Evolutionary conservation across 2,797 vertebrate species (phyloP).

Genomic region (Danio kyathit): DNA sequence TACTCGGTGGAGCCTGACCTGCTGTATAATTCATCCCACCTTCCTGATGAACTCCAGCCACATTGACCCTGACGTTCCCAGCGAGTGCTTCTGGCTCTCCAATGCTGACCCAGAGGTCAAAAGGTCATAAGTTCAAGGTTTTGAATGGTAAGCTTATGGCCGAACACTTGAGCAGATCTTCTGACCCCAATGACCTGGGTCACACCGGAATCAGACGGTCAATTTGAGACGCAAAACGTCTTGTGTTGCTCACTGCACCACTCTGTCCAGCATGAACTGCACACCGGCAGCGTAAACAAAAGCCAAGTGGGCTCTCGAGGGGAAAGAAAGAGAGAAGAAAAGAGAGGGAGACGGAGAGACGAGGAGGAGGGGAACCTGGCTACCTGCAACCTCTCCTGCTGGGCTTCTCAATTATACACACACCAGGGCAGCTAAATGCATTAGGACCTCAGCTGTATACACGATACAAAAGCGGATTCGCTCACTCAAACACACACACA

Average conservation of each 20-base stretch:
- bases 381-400: conserved; percentile 55
- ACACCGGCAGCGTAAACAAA: conserved; percentile 43
- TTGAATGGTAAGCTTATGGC: not conserved
- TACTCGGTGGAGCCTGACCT: conserved; percentile 29
- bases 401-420: conserved; percentile 55
- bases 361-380: conserved; percentile 32
- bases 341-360: conserved; percentile 14
- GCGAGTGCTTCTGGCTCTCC: conserved; percentile 7
- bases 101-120: conserved; percentile 50
- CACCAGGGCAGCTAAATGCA: conserved; percentile 60
- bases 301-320: conserved; percentile 43
- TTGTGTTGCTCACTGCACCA: conserved; percentile 38
- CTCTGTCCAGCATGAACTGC: conserved; percentile 35
- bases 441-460: conserved; percentile 52
- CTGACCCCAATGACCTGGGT: conserved; percentile 17
- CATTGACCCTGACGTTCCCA: not conserved
- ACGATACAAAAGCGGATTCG: conserved; percentile 31
- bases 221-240: not conserved
- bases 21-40: conserved; percentile 58
- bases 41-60: conserved; percentile 4
- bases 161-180: conserved; percentile 26
- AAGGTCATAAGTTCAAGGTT: conserved; percentile 54
- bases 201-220: not conserved
- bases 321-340: conserved; percentile 29
- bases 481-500: conserved; percentile 21